Evolutionary conservation across 2,888 invertebrate genomes (phyloP).

Genomic region (Ichneumon xanthorius): DNA sequence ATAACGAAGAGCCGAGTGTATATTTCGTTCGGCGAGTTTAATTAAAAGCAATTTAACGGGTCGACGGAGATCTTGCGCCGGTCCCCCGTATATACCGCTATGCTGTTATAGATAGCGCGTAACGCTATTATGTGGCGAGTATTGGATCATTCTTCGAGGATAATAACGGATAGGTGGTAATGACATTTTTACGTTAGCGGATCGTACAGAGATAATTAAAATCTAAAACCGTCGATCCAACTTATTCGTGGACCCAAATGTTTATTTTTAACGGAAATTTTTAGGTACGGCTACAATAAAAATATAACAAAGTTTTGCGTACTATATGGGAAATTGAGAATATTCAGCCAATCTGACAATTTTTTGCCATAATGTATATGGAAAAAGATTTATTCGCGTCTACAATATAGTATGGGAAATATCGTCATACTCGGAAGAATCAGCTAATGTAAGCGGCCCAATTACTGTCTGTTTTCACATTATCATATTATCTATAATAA

Average conservation of each 20-base stretch:
- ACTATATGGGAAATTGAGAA: too few relatives aligned
- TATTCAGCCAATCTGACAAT: too few relatives aligned
- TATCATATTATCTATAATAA: too few relatives aligned
- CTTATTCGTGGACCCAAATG: neutral
- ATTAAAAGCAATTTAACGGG: constrained; percentile 53
- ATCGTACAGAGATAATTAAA: neutral
- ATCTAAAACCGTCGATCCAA: neutral
- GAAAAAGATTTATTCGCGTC: too few relatives aligned
- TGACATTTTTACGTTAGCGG: neutral
- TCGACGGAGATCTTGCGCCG: constrained; percentile 32
- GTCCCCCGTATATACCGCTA: neutral
- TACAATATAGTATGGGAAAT: too few relatives aligned
- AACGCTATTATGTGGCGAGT: neutral
- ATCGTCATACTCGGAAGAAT: too few relatives aligned
- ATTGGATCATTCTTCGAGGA: constrained; percentile 8
- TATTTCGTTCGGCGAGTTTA: constrained; percentile 38
- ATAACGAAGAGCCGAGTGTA: constrained; percentile 3
- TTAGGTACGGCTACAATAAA: neutral
- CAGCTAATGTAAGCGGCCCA: too few relatives aligned
- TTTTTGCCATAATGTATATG: too few relatives aligned
- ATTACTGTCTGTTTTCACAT: too few relatives aligned
- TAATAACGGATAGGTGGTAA: constrained; percentile 13
- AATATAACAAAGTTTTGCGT: too few relatives aligned
- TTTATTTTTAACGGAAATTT: neutral
- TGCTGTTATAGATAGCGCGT: constrained; percentile 10